A percentile compares a stretch with the other conserved stretches of the same genome.
These are phyloP conservation scores for Melanotaenia pygmaea DNA, from an alignment of 2,797 vertebrate species.

Conservation along the genomic window DNA sequence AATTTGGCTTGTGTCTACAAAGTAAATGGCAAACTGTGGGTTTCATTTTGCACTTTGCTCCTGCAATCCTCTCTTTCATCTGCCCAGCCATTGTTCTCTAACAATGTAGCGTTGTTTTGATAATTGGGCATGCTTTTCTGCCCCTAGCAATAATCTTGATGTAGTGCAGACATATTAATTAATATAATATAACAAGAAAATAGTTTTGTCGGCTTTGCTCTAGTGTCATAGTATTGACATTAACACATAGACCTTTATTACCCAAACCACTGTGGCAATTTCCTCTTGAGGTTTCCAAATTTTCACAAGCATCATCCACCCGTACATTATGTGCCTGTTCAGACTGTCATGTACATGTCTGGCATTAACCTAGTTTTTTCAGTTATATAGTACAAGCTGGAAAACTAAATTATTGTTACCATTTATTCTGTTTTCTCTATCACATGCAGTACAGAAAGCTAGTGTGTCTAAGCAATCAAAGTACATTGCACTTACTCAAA, in stretches of 20 bases:
- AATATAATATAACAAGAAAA: not conserved
- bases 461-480: not conserved
- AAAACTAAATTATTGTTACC: not conserved
- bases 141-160: slow-evolving; percentile 18
- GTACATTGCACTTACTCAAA: not conserved
- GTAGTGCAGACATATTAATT: slow-evolving; percentile 13
- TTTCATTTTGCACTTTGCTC: slow-evolving; percentile 60
- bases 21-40: slow-evolving; percentile 27
- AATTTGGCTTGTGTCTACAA: slow-evolving; percentile 11
- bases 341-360: not conserved
- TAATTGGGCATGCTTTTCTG: slow-evolving; percentile 14
- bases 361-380: slow-evolving; percentile 17
- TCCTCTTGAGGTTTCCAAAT: slow-evolving; percentile 59
- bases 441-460: not conserved
- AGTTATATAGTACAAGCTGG: not conserved
- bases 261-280: slow-evolving; percentile 60
- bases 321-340: not conserved
- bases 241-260: slow-evolving; percentile 41
- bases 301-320: slow-evolving; percentile 39
- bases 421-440: not conserved
- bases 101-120: slow-evolving; percentile 60
- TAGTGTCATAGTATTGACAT: slow-evolving; percentile 36
- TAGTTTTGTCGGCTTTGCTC: slow-evolving; percentile 14
- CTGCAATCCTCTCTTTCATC: slow-evolving; percentile 52
- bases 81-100: slow-evolving; percentile 53